These are phyloP conservation scores for Lepidurus packardi DNA, from an alignment of 1,140 invertebrate species.

Conservation along the genomic window DNA sequence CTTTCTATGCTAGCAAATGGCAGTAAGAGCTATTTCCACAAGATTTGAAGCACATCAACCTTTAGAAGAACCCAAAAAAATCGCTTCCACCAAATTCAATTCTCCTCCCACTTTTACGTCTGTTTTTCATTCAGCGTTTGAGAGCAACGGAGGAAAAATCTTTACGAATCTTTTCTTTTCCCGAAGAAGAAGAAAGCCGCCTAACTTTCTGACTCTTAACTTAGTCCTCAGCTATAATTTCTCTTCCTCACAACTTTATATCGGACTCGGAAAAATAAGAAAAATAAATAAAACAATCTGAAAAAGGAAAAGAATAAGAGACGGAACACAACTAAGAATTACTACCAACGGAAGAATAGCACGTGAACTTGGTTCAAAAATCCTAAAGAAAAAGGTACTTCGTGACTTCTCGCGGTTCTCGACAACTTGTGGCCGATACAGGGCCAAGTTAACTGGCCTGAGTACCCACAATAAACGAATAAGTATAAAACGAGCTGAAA, in stretches of 20 bases:
- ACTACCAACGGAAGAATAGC: too few species aligned
- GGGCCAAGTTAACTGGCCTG: too few species aligned
- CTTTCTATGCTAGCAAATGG: constrained; percentile 36
- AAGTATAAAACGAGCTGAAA: too few species aligned
- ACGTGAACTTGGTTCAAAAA: too few species aligned
- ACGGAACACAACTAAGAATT: too few species aligned
- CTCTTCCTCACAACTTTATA: background rate
- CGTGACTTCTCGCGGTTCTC: too few species aligned
- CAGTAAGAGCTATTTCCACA: background rate
- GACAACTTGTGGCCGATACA: too few species aligned
- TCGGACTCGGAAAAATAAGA: background rate
- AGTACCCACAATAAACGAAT: too few species aligned
- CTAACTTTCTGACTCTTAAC: background rate
- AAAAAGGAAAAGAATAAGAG: background rate
- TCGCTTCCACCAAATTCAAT: constrained; percentile 14
- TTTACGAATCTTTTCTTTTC: too few species aligned
- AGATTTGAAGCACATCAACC: constrained; percentile 9
- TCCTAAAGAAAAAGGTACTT: too few species aligned
- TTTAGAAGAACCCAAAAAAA: background rate
- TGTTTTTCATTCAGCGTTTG: background rate
- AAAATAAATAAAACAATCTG: constrained; percentile 5
- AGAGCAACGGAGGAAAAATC: background rate
- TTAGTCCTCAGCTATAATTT: background rate
- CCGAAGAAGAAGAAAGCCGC: too few species aligned
- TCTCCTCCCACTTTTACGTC: background rate